Conservation (phyloP, 2,888 invertebrate species). For the Schrankia costaestrigalis region DNA sequence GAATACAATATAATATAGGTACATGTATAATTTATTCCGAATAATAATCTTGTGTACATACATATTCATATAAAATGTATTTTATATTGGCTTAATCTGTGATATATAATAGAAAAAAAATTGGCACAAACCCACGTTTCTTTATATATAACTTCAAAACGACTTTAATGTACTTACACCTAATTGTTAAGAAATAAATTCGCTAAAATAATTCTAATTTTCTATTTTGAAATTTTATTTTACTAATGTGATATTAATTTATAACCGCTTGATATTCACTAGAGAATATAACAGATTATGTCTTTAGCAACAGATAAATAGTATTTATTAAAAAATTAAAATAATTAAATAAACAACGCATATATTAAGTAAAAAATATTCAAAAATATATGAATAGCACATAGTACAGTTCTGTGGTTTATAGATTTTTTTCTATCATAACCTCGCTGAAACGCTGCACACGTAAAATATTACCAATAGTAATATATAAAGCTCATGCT, state of each 20-base stretch:
- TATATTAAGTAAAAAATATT: conserved; percentile 28
- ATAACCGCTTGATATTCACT: conserved; percentile 49
- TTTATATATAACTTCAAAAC: conserved; percentile 21
- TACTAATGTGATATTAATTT: conserved; percentile 48
- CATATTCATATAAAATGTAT: conserved; percentile 34
- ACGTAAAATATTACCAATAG: conserved; percentile 30
- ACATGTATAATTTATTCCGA: conserved; percentile 54
- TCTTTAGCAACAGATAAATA: conserved; percentile 18
- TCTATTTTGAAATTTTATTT: conserved; percentile 15
- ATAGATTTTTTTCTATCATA: conserved; percentile 23
- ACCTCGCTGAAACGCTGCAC: conserved; percentile 32
- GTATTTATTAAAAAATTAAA: conserved; percentile 4
- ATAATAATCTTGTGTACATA: conserved; percentile 30
- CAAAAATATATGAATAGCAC: conserved; percentile 28
- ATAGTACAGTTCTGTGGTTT: conserved; percentile 19
- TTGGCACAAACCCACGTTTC: conserved; percentile 46
- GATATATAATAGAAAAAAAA: conserved; percentile 61
- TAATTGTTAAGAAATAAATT: conserved; percentile 21
- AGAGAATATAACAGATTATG: conserved; percentile 21
- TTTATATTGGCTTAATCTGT: conserved; percentile 75
- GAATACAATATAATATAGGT: no score
- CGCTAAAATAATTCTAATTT: no score
- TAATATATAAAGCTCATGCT: conserved; percentile 29
- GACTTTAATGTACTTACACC: conserved; percentile 19
- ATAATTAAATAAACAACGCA: conserved; percentile 34